These are phyloP conservation scores for Danaus plexippus DNA, from an alignment of 1,140 invertebrate species.

Conservation along the genomic window DNA sequence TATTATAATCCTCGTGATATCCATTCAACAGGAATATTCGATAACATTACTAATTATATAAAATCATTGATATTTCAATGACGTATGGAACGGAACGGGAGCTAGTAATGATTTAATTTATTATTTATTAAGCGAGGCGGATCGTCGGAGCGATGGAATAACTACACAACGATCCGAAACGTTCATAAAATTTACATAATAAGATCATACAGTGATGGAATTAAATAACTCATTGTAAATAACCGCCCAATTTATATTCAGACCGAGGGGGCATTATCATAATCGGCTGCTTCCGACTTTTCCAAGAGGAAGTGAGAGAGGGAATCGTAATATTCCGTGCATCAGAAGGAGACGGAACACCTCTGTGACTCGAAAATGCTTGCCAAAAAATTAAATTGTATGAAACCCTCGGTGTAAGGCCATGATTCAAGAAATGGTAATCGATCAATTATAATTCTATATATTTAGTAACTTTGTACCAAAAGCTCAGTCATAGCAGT, in stretches of 20 bases:
- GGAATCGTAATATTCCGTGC: slow-evolving; percentile 2
- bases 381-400: slow-evolving; percentile 51
- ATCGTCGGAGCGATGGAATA: slow-evolving; percentile 26
- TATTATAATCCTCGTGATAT: too few species aligned
- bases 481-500: too few species aligned
- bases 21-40: too few species aligned
- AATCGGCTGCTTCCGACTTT: slow-evolving; percentile 36
- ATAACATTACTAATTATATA: too few species aligned
- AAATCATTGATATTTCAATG: too few species aligned
- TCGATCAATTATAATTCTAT: slow-evolving; percentile 10
- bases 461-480: too few species aligned
- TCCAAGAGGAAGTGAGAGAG: slow-evolving; percentile 17
- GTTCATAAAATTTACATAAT: slow-evolving; percentile 57
- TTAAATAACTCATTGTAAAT: slow-evolving; percentile 61
- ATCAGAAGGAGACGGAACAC: slow-evolving; percentile 23
- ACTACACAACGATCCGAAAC: slow-evolving; percentile 28
- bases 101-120: too few species aligned
- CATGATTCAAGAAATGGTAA: slow-evolving; percentile 24
- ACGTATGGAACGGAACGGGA: too few species aligned
- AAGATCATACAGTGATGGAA: slow-evolving; percentile 36
- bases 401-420: slow-evolving; percentile 44
- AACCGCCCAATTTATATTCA: slow-evolving; percentile 62
- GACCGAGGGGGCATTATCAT: slow-evolving; percentile 45
- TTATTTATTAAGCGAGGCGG: neutral
- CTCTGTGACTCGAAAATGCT: slow-evolving; percentile 35